A percentile compares a stretch with the other conserved stretches of the same genome.
Evolutionary conservation across 1,140 invertebrate genomes (phyloP).

Genomic region (Wasmannia auropunctata): DNA sequence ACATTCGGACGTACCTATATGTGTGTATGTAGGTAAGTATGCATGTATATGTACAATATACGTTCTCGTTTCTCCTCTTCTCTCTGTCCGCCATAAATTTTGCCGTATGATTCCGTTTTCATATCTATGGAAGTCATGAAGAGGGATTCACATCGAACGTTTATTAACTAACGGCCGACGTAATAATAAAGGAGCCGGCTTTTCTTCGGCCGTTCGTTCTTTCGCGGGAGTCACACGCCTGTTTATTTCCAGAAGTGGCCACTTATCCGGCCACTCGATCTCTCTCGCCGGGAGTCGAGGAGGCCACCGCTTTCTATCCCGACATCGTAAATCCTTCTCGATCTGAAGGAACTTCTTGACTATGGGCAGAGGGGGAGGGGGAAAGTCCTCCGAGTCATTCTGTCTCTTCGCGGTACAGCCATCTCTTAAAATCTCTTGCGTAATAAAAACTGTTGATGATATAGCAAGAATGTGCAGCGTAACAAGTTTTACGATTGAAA

Average conservation of each 20-base stretch:
- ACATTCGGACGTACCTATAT: background rate
- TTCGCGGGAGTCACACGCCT: background rate
- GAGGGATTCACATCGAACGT: background rate
- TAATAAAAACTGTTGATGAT: background rate
- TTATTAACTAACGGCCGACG: constrained; percentile 29
- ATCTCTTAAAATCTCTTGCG: constrained; percentile 35
- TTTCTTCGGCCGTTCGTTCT: background rate
- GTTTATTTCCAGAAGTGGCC: constrained; percentile 46
- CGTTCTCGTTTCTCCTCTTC: background rate
- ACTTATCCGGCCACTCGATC: constrained; percentile 26
- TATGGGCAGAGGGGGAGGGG: too few species aligned
- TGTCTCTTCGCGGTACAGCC: background rate
- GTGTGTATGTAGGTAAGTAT: too few species aligned
- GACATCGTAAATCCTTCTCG: constrained; percentile 27
- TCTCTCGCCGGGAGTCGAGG: constrained; percentile 19
- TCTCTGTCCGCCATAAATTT: background rate
- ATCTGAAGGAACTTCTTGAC: constrained; percentile 34
- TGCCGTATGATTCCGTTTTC: background rate
- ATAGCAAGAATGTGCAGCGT: background rate
- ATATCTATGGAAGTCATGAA: background rate
- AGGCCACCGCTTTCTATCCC: constrained; percentile 14
- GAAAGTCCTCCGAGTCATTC: background rate
- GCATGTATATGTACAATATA: constrained; percentile 27
- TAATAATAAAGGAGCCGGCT: background rate
- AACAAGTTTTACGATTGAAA: background rate